Evolutionary conservation across 92 coral and sea anemone species (phyloP), one percentile per base, ranked within the genome.

Genomic region (Epizoanthus ramosus): DNA sequence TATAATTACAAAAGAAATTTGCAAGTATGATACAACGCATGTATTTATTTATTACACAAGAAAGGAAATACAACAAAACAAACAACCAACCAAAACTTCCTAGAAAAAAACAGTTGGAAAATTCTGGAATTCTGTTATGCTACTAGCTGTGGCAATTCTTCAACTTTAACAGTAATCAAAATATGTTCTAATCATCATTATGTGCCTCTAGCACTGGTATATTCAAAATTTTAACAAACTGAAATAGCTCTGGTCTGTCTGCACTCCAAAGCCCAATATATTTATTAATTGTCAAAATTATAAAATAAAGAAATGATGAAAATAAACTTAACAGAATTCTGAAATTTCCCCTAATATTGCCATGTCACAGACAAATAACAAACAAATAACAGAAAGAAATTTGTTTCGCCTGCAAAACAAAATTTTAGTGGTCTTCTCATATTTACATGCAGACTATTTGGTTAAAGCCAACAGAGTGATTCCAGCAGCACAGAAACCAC

Each of bases 401-500:
- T 77, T 61, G 82, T 77, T 77, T 77, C 61, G 82, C 82, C 82
- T 23, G 82, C 82, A 77, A 77, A 77, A 77, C 82, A 77, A 59
- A 61, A 77, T 22, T 0, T 56, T 61, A 8, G 28, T 45, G 37
- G 21, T 41, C 45, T 70, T n/a, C 6, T 54, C 19, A 13, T 76
- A 76, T 77, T 77, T 77, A 77, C 82, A 77, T 19, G 66, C 45
- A 47, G 37, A 64, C 53, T 91, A 94, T 81, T 95, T 94, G 87
- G 92, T 84, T 63, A 96, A 87, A 8, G 99, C 99, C 67, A 96
- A 74, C 45, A 94, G 85, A 24, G 99, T 96, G 68, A 96, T 69
- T 33, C 99, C 99, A 76, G 99, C 99, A 16, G 99, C 99, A 77
- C 99, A 94, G 73, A 96, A 86, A 19, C 98, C 90, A 63, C 99